phyloP scores from a whole-genome alignment of 2,113 vertebrate species.

The Recurvirostra avosetta region DNA sequence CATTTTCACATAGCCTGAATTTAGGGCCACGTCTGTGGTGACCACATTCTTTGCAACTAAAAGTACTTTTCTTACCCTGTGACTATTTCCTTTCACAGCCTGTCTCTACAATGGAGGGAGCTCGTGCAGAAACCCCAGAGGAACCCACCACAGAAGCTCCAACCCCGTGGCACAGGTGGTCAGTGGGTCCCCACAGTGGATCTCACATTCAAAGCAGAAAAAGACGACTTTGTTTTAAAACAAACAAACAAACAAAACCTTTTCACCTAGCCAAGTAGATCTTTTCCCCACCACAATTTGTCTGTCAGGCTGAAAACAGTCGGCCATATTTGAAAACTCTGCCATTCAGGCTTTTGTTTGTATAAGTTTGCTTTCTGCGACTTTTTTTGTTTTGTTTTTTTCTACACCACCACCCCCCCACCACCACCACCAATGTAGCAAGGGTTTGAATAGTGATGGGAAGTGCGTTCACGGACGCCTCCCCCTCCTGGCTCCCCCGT shows the following conservation, averaged over 20 bases:
- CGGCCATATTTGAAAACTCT: not conserved
- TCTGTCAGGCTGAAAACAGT: not conserved
- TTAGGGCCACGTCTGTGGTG: no score
- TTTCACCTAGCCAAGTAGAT: not conserved
- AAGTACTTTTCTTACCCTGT: not conserved
- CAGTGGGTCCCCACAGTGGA: not conserved
- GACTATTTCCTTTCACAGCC: not conserved
- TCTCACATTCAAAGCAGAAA: not conserved
- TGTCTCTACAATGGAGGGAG: not conserved
- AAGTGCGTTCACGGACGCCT: accelerated
- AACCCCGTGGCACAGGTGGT: not conserved
- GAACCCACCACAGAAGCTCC: accelerated
- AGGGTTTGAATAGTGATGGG: not conserved
- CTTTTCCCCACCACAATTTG: not conserved
- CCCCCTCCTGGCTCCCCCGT: not conserved
- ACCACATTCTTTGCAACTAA: not conserved
- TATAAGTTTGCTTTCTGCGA: not conserved
- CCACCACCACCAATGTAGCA: no score
- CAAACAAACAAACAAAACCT: not conserved
- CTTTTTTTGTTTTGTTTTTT: no score
- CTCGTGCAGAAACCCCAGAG: accelerated
- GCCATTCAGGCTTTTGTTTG: not conserved
- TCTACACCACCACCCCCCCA: no score
- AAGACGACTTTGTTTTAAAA: not conserved
- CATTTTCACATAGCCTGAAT: not conserved